Base-by-base conservation (phyloP, 2,797 vertebrate genomes). In the Eospalax fontanierii region DNA sequence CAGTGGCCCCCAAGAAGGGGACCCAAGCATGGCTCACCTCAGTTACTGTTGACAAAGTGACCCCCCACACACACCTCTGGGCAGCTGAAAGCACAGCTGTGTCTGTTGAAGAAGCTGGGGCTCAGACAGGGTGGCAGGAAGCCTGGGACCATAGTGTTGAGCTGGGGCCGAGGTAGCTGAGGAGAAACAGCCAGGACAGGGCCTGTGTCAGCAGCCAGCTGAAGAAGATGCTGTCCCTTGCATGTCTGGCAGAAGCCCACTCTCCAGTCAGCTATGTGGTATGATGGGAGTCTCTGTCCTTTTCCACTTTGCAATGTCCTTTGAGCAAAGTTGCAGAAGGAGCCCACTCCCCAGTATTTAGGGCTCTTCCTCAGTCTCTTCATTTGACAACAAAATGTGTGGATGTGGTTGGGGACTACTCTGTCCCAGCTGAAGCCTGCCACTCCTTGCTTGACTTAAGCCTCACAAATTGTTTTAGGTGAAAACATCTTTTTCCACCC, bases 331-430 rank as follows among this genome's bases (percentile, higher is more conserved):
- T 16, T 30, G 19, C 19, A 2, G 30, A 57, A 71, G 40, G 54
- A 4, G n/a, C 1, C 75, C 40, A 18, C 21, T 1, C 21, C 74
- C 28, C 2, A 0, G 2, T 5, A 28, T 26, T n/a, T 1, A 26
- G 35, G 61, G 8, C 28, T 85, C 33, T 61, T 61, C 38, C 16
- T 5, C 11, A 18, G 10, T 33, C 38, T 70, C 43, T 18, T 15
- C 43, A 35, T 71, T 65, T 73, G 65, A 85, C 16, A 26, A 68
- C 38, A 81, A 38, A 38, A 73, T 35, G 43, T 75, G n/a, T 16
- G 46, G 50, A 35, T 46, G 61, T 61, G 80, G 63, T 78, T 63
- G 61, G 65, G 73, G 66, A 35, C 50, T 54, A 9, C 50, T 54
- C 8, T 54, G 12, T 54, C 12, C 50, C 50, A 9, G 50, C 50